These are phyloP conservation scores for Ichneumon xanthorius DNA, from an alignment of 2,888 invertebrate species.

Conservation along the genomic window DNA sequence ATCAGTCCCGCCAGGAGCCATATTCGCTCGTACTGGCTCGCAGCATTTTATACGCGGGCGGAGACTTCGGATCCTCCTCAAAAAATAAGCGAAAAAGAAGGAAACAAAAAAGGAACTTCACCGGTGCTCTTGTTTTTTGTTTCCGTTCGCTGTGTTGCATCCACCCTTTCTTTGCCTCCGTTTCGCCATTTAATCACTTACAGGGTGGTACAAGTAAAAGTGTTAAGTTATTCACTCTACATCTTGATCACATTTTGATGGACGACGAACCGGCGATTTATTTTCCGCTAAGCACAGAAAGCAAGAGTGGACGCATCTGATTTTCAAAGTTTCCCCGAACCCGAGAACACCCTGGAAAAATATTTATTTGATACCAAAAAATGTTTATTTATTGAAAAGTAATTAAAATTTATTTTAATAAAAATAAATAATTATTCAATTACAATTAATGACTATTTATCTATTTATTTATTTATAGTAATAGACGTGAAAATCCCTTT, in stretches of 20 bases:
- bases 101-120: background rate
- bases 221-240: background rate
- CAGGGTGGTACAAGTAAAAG: background rate
- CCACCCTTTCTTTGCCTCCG: background rate
- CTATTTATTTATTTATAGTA: no score
- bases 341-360: no score
- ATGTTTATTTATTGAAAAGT: no score
- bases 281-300: no score
- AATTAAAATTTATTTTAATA: no score
- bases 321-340: no score
- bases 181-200: background rate
- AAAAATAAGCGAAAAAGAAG: background rate
- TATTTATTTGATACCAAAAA: no score
- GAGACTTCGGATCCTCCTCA: conserved; percentile 23
- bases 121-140: background rate
- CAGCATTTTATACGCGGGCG: background rate
- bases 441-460: no score
- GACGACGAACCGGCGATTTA: background rate
- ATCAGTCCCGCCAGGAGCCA: conserved; percentile 59
- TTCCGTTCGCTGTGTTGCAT: background rate
- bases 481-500: no score
- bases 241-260: background rate
- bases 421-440: no score
- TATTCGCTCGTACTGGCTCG: conserved; percentile 15
- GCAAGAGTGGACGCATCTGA: no score